These are phyloP conservation scores for Macrosiphum euphorbiae DNA, from an alignment of 2,888 invertebrate species.

Conservation along the genomic window DNA sequence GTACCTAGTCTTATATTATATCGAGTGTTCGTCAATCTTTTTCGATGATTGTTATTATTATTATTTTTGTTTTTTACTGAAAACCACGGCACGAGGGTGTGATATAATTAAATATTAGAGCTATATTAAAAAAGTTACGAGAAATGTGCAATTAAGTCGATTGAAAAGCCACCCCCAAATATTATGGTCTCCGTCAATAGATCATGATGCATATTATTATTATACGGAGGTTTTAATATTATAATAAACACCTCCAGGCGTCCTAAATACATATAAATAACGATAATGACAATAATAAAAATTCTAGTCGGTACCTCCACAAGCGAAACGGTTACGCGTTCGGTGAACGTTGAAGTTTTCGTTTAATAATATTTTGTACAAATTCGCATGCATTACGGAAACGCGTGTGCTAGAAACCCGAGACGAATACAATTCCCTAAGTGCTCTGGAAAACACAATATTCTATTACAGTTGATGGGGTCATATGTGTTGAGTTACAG, in stretches of 20 bases:
- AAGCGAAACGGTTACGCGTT: not conserved
- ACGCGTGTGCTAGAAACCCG: not conserved
- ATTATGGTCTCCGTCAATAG: not conserved
- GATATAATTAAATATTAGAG: not conserved
- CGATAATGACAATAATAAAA: not conserved
- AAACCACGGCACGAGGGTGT: not conserved
- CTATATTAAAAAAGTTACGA: not conserved
- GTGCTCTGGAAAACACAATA: constrained; percentile 50
- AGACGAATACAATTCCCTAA: constrained; percentile 45
- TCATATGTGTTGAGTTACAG: constrained; percentile 30
- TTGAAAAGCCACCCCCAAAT: not conserved
- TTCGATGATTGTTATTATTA: not conserved
- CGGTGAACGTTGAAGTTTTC: not conserved
- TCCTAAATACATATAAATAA: not conserved
- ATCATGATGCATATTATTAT: not conserved
- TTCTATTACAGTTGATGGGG: constrained; percentile 46
- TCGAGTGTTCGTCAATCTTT: constrained; percentile 14
- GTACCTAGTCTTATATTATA: not conserved
- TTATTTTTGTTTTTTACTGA: not conserved
- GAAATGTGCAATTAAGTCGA: not conserved
- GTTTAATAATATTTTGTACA: constrained; percentile 36
- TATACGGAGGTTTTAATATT: not conserved
- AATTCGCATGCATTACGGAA: constrained; percentile 3
- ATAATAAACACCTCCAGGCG: not conserved
- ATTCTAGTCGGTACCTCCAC: not conserved